A percentile compares a stretch with the other conserved stretches of the same genome.
phyloP scores from a whole-genome alignment of 2,113 vertebrate genomes.

The Hystrix cristata region DNA sequence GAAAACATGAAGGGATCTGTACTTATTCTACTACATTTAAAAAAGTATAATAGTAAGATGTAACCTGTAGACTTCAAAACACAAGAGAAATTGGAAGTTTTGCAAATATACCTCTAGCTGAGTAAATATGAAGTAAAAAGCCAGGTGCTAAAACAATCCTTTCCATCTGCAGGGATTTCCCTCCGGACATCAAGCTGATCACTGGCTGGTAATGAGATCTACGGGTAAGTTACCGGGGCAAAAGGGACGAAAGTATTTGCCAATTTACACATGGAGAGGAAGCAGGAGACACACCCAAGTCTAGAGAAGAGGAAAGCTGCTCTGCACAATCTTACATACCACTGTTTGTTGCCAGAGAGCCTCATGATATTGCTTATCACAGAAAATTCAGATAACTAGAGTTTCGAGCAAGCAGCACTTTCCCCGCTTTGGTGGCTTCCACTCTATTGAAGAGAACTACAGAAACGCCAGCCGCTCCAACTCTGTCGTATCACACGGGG shows the following conservation, averaged over 20 bases:
- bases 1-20: slow-evolving; percentile 15
- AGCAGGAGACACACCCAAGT: neutral
- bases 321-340: neutral
- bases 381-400: neutral
- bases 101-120: neutral
- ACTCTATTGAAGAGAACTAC: neutral
- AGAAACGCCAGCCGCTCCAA: neutral
- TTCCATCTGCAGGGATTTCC: neutral
- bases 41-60: slow-evolving; percentile 35
- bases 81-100: slow-evolving; percentile 1
- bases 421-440: neutral
- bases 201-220: neutral
- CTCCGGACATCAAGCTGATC: neutral
- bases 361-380: neutral
- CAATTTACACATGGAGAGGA: neutral
- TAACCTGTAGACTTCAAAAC: slow-evolving; percentile 30
- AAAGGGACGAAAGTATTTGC: neutral
- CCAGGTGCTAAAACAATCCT: neutral
- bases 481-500: neutral
- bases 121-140: slow-evolving; percentile 16
- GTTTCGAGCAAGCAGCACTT: neutral
- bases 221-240: neutral
- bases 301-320: neutral
- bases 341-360: neutral
- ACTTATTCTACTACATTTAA: slow-evolving; percentile 23